Percentiles rank a stretch among this genome's conserved stretches.
Conservation (phyloP, 2,113 vertebrate species). For the Dryoscopus gambensis region DNA sequence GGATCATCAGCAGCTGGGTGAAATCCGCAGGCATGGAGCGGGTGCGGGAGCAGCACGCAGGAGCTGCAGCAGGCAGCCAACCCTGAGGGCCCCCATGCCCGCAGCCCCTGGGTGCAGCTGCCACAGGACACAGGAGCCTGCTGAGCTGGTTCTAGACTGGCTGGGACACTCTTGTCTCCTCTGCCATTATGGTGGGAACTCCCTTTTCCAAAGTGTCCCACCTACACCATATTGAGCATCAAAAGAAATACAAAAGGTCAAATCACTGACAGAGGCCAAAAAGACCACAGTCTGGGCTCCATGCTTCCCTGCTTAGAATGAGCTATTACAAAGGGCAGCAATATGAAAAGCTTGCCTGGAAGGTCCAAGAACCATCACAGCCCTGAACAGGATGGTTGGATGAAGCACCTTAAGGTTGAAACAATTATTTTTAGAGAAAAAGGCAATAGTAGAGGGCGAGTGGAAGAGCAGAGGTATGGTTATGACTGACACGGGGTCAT, state of each 20-base stretch:
- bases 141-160: not conserved
- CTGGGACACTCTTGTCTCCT: not conserved
- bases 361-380: not conserved
- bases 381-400: not conserved
- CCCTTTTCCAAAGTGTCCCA: not conserved
- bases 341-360: not conserved
- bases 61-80: accelerated
- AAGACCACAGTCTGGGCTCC: not conserved
- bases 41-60: accelerated
- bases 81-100: not conserved
- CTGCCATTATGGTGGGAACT: not conserved
- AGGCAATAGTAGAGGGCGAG: not conserved
- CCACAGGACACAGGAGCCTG: not conserved
- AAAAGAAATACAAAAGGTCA: not conserved
- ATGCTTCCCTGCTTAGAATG: not conserved
- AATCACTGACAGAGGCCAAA: not conserved
- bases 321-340: not conserved
- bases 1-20: conserved; percentile 81
- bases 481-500: not conserved
- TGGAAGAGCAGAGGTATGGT: not conserved
- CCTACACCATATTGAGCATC: not conserved
- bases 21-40: not conserved
- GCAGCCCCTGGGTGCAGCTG: accelerated
- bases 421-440: not conserved
- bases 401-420: not conserved